phyloP scores from a whole-genome alignment of 2,113 vertebrate species.

The Sinocyclocheilus anshuiensis region DNA sequence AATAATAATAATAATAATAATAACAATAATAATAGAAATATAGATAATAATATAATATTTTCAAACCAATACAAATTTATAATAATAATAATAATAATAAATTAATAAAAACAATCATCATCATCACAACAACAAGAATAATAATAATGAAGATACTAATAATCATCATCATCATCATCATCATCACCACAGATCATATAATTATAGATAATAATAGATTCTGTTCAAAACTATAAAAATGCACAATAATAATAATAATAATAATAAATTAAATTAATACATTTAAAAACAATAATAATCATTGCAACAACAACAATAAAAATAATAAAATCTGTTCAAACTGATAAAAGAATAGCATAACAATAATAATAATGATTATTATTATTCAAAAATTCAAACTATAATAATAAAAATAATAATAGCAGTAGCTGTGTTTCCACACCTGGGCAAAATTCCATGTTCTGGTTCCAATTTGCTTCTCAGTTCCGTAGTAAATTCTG shows the following conservation, averaged over 20 bases:
- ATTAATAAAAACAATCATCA: background rate
- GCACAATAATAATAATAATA: background rate
- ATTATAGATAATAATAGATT: no score
- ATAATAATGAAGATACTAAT: background rate
- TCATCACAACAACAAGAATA: background rate
- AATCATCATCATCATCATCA: no score
- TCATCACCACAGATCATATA: no score
- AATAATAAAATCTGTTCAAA: background rate
- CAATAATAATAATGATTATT: background rate
- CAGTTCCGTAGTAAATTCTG: conserved; percentile 89
- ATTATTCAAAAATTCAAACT: no score
- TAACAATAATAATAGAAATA: background rate
- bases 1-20: background rate
- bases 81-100: background rate
- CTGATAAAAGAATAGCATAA: background rate
- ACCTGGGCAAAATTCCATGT: conserved; percentile 95
- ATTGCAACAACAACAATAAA: background rate
- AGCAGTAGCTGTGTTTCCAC: background rate
- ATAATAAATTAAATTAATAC: background rate
- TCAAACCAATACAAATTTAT: no score
- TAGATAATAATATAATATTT: no score
- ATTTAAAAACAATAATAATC: background rate
- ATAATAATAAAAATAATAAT: background rate
- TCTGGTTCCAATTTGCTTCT: conserved; percentile 85
- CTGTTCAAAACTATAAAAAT: no score